A percentile compares a stretch with the other conserved stretches of the same genome.
Conservation (phyloP, 2,888 invertebrate species). For the Campoplex nolae region DNA sequence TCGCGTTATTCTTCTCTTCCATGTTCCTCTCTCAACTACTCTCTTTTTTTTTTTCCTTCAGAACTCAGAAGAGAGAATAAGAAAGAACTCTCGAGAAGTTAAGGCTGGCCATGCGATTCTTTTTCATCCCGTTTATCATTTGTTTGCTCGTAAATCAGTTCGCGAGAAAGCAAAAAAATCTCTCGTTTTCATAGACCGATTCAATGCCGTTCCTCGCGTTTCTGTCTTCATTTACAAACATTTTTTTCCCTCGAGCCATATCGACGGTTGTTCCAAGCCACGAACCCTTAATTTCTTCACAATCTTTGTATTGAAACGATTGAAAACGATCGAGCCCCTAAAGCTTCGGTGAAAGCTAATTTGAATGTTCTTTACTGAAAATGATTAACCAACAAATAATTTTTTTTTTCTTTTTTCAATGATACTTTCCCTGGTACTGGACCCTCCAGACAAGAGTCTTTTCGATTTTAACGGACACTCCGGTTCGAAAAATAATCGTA, state of each 20-base stretch:
- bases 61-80: background rate
- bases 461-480: background rate
- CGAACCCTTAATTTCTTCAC: background rate
- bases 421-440: too few species aligned
- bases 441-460: background rate
- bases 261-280: slow-evolving; percentile 4
- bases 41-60: slow-evolving; percentile 1
- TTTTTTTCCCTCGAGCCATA: background rate
- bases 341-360: background rate
- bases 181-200: background rate
- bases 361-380: background rate
- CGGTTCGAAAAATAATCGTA: background rate
- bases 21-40: slow-evolving; percentile 69
- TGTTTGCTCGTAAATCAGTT: slow-evolving; percentile 76
- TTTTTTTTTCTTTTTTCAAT: too few species aligned
- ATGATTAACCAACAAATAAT: background rate
- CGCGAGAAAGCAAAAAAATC: slow-evolving; percentile 70
- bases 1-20: slow-evolving; percentile 70
- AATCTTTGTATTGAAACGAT: slow-evolving; percentile 30
- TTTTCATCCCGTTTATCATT: slow-evolving; percentile 77
- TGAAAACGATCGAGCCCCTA: slow-evolving; percentile 36
- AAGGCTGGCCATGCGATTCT: slow-evolving; percentile 25
- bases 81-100: slow-evolving; percentile 64
- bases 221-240: background rate
- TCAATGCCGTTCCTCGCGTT: slow-evolving; percentile 1